A percentile compares a stretch with the other conserved stretches of the same genome.
Conservation (phyloP, 2,797 vertebrate genomes). For the Peromyscus eremicus region DNA sequence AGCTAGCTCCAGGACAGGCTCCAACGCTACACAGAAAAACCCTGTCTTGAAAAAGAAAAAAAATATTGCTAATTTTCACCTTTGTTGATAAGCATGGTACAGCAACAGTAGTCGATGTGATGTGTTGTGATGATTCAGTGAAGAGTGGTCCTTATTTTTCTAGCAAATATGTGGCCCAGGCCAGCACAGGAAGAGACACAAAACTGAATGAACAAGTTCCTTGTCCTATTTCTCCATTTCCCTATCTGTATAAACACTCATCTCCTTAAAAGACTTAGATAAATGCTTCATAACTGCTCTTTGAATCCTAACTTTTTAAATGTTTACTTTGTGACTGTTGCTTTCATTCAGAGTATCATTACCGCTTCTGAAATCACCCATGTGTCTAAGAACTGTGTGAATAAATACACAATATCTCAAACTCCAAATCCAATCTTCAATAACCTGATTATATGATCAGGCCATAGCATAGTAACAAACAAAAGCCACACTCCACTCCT, state of each 20-base stretch:
- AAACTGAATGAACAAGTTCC: background rate
- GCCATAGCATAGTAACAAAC: background rate
- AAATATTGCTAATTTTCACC: background rate
- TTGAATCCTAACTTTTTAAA: background rate
- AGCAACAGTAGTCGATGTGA: background rate
- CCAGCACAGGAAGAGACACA: background rate
- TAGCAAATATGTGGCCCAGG: background rate
- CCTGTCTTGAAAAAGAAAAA: too few relatives aligned
- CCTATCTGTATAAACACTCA: background rate
- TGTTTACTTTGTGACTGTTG: background rate
- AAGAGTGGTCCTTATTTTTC: background rate
- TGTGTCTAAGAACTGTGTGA: background rate
- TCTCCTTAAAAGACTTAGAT: background rate
- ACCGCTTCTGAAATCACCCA: background rate
- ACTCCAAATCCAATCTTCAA: background rate
- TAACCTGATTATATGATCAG: background rate
- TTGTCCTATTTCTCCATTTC: background rate
- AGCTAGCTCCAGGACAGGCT: too few relatives aligned
- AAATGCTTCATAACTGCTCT: background rate
- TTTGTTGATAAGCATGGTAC: background rate
- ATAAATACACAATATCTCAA: background rate
- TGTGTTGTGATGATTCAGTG: slow-evolving; percentile 35
- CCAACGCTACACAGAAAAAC: too few relatives aligned
- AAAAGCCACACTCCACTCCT: background rate
- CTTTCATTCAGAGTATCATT: background rate